These are phyloP conservation scores for Mamestra configurata DNA, from an alignment of 1,140 invertebrate species.

Conservation along the genomic window DNA sequence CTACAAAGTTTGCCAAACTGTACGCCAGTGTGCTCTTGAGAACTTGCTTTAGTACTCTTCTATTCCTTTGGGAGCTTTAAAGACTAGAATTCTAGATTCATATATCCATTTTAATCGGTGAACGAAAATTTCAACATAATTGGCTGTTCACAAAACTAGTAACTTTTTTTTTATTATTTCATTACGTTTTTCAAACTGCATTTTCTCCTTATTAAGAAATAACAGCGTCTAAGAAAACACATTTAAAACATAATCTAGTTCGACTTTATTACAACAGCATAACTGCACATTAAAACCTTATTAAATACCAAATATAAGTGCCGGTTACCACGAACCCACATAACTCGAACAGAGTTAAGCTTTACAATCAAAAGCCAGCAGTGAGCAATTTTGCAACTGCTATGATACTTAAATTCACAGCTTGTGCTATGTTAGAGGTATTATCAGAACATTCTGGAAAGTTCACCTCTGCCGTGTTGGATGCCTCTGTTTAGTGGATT, in stretches of 20 bases:
- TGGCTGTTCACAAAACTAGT: neutral
- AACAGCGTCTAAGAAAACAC: neutral
- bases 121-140: neutral
- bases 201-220: neutral
- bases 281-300: constrained; percentile 21
- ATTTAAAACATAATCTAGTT: constrained; percentile 15
- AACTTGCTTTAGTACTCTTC: neutral
- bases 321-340: constrained; percentile 12
- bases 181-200: neutral
- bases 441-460: constrained; percentile 39
- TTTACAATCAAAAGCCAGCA: constrained; percentile 32
- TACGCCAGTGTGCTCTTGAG: neutral
- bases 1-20: neutral
- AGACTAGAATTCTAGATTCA: neutral
- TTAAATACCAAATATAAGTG: constrained; percentile 23
- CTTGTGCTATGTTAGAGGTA: constrained; percentile 23
- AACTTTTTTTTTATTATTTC: neutral
- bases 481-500: constrained; percentile 13
- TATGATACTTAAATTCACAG: constrained; percentile 35
- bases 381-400: constrained; percentile 15
- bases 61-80: neutral
- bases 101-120: neutral
- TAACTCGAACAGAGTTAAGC: constrained; percentile 2
- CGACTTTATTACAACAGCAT: constrained; percentile 1
- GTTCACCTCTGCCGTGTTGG: constrained; percentile 30